Evolutionary conservation across 2,797 vertebrate species (phyloP).

Genomic region (Alcedo atthis): DNA sequence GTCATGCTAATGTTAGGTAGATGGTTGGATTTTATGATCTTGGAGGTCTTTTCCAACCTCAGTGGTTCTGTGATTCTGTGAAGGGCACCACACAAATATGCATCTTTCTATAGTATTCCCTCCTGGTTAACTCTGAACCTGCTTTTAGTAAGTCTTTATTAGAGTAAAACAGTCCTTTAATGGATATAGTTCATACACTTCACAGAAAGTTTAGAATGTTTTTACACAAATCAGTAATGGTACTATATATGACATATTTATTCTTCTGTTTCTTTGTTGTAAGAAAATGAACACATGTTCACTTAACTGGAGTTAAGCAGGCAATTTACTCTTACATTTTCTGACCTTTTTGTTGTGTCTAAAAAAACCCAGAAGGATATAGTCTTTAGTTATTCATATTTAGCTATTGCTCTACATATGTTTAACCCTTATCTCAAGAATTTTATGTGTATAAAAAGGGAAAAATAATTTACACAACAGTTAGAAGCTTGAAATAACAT

Average conservation of each 20-base stretch:
- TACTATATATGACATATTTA: background rate
- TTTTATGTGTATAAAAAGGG: background rate
- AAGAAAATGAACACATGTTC: background rate
- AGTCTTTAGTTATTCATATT: background rate
- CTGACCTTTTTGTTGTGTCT: background rate
- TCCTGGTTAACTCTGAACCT: background rate
- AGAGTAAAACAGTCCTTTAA: background rate
- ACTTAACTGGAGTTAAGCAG: background rate
- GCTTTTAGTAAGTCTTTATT: background rate
- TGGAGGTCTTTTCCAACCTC: no score
- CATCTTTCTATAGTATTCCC: background rate
- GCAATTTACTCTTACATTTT: background rate
- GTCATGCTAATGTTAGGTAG: no score
- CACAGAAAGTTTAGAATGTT: background rate
- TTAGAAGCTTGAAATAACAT: background rate
- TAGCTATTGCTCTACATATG: background rate
- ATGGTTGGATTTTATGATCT: no score
- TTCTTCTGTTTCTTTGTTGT: background rate
- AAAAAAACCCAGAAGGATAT: background rate
- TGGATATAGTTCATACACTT: background rate
- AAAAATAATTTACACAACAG: background rate
- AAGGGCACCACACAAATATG: background rate
- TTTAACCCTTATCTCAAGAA: background rate
- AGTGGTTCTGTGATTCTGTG: no score
- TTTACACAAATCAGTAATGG: background rate